Base-by-base conservation (phyloP, 2,113 vertebrate genomes). In the Enhydra lutris region DNA sequence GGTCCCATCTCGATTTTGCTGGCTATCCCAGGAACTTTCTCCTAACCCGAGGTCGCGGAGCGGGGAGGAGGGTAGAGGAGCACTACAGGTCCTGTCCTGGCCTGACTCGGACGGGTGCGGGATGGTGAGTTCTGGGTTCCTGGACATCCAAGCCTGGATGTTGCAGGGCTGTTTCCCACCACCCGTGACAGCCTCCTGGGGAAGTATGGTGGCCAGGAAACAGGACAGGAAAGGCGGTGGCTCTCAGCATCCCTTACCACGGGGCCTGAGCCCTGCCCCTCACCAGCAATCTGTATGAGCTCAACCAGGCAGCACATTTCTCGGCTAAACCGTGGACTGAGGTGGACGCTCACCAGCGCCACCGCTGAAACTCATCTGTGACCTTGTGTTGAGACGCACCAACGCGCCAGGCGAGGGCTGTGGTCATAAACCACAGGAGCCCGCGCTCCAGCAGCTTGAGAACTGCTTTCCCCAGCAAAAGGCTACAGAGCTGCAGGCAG, bases 241-340 rank as follows among this genome's bases (percentile, higher is more conserved):
- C 26, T 59, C 17, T 79, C 57, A 12, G 7, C 6, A 20, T 15
- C 15, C 5, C 15, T 7, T 1, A 13, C 14, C 18, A 31, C 34
- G 9, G 67, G 73, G 42, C 7, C 73, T 15, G 42, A 47, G 24
- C 74, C 74, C 74, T 47, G 24, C 74, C 39, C 24, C 74, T 31
- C 24, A 45, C 29, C 6, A 1, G 36, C 7, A 0, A 24, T 29
- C 39, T 17, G 39, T 4, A 45, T 9, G 73, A 24, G 11, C 39
- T 42, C 12, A 24, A 14, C 12, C 71, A 74, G 23, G 71, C 36
- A 26, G 71, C 39, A 26, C 1, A 3, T 76, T 15, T 15, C 42
- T 45, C 1, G 2, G 24, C 7, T 26, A 45, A 45, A 45, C 26
- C 24, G 7, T 0, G 11, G 71, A 2, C 21, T 1, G 2, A 23